Base-by-base conservation (phyloP, 2,888 invertebrate species). In the Lochmaea capreae region DNA sequence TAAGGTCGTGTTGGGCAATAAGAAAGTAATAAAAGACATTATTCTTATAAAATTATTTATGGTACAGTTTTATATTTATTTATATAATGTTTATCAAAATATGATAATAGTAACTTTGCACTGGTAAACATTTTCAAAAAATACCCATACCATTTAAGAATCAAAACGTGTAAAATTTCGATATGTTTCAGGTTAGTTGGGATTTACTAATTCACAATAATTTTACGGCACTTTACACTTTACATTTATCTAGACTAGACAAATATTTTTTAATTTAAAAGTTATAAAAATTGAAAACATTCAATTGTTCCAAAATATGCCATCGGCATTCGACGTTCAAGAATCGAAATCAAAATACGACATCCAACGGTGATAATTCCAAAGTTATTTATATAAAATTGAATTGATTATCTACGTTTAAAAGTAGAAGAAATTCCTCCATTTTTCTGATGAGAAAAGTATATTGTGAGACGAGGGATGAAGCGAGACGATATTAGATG, bases 231-330 rank as follows among this genome's bases (percentile, higher is more conserved):
- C n/a, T n/a, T 66, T 18, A 39, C 54, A 66, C 54, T 54, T 46
- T 26, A 54, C 3, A 54, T 54, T n/a, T n/a, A 66, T 54, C 54
- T 66, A 67, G 67, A 67, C 67, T 67, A 67, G 67, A 58, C 16
- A 67, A 65, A 14, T 6, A 57, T 57, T 43, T 54, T 54, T 10
- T 18, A n/a, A 49, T n/a, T 49, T 1, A 49, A 49, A 49, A 5
- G 49, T 49, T 6, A n/a, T 49, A n/a, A n/a, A 49, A 8, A 49
- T 49, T 49, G 49, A 49, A 49, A 49, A n/a, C n/a, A 49, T 33
- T 33, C 26, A 33, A 33, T 33, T 33, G 33, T 8, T 33, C 33
- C 33, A 33, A 33, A 33, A 33, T 33, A 33, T 33, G 33, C 33
- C 5, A 33, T 4, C 0, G 33, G 33, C 33, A 33, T 33, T 33